phyloP scores from a whole-genome alignment of 2,113 vertebrate species.

The Mellivora capensis region DNA sequence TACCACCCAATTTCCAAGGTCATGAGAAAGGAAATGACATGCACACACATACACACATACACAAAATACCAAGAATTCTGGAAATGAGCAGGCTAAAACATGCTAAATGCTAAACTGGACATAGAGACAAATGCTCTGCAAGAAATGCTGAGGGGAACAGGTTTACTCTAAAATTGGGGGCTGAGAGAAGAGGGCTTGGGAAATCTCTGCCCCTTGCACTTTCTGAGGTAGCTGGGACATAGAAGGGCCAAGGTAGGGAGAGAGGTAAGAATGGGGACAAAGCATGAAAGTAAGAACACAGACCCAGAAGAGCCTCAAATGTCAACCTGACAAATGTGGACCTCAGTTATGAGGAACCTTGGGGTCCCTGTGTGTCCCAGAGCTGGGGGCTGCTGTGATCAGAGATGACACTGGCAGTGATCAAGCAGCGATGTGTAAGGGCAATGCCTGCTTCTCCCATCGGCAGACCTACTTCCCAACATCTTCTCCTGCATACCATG shows the following conservation, averaged over 20 bases:
- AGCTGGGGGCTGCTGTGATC: neutral
- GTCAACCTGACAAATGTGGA: neutral
- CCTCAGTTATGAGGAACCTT: neutral
- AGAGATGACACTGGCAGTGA: neutral
- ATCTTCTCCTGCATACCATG: neutral
- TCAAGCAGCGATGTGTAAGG: rapidly evolving
- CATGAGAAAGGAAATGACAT: neutral
- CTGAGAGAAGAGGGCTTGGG: neutral
- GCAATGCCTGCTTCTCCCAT: neutral
- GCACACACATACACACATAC: neutral
- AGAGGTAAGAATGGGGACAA: neutral
- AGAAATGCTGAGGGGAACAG: neutral
- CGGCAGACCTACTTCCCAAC: neutral
- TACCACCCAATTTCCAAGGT: neutral
- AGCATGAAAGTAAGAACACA: neutral
- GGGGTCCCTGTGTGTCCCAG: neutral
- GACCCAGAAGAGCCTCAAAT: neutral
- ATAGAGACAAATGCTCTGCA: neutral
- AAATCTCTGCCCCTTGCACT: neutral
- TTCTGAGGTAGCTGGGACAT: neutral
- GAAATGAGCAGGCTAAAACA: neutral
- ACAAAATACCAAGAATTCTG: neutral
- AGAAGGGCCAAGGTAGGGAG: neutral
- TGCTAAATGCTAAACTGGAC: neutral
- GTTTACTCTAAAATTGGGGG: neutral